phyloP scores from a whole-genome alignment of 1,140 invertebrate genomes.

The Periplaneta americana region DNA sequence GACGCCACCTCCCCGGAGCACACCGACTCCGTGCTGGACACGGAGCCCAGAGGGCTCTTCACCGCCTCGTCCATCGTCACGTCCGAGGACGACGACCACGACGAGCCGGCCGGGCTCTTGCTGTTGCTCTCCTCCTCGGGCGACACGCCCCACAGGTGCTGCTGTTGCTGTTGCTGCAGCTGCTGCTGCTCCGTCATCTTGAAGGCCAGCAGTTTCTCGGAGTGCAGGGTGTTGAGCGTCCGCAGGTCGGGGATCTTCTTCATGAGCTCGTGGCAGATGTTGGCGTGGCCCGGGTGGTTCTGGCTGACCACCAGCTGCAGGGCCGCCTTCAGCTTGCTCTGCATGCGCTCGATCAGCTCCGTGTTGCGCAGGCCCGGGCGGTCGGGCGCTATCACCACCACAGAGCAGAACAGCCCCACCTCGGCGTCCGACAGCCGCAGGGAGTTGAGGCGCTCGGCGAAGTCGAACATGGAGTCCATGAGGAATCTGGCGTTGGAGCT shows the following conservation, averaged over 20 bases:
- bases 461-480: conserved; percentile 95
- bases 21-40: conserved; percentile 76
- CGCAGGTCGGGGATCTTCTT: conserved; percentile 93
- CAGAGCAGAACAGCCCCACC: conserved; percentile 89
- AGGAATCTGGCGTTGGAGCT: conserved; percentile 89
- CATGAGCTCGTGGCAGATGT: conserved; percentile 79
- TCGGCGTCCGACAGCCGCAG: conserved; percentile 87
- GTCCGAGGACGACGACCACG: conserved; percentile 64
- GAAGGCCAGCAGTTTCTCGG: conserved; percentile 90
- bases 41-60: conserved; percentile 76
- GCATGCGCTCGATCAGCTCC: conserved; percentile 89
- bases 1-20: conserved; percentile 57
- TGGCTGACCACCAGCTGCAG: conserved; percentile 83
- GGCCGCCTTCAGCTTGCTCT: conserved; percentile 77
- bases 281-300: conserved; percentile 73
- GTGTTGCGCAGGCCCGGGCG: conserved; percentile 86
- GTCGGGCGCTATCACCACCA: conserved; percentile 91
- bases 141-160: conserved; percentile 40
- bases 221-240: conserved; percentile 92
- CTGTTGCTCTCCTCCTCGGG: conserved; percentile 55
- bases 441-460: conserved; percentile 88
- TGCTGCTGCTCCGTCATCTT: conserved; percentile 84
- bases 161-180: conserved; percentile 53
- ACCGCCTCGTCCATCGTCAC: conserved; percentile 68
- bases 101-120: conserved; percentile 47